A percentile compares a stretch with the other conserved stretches of the same genome.
Evolutionary conservation across 2,888 invertebrate genomes (phyloP).

Genomic region (Eupithecia centaureata): DNA sequence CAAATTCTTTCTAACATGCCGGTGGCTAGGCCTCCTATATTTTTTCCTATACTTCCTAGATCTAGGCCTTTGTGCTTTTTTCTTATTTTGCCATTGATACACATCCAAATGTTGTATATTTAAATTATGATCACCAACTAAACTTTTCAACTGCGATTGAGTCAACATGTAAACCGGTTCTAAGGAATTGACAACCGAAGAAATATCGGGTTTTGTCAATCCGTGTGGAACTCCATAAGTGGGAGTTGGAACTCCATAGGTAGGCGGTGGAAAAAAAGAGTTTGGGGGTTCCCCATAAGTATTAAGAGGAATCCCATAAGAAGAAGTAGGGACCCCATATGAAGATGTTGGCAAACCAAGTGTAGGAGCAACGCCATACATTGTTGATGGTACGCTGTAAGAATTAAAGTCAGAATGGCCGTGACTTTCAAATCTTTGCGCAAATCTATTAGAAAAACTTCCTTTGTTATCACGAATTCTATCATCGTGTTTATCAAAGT

Average conservation of each 20-base stretch:
- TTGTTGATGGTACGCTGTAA: slow-evolving; percentile 25
- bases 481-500: background rate
- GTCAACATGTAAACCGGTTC: slow-evolving; percentile 76
- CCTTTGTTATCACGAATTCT: slow-evolving; percentile 33
- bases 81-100: slow-evolving; percentile 51
- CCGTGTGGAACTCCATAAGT: slow-evolving; percentile 33
- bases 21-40: slow-evolving; percentile 48
- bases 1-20: slow-evolving; percentile 59
- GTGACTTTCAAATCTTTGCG: slow-evolving; percentile 25
- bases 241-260: slow-evolving; percentile 50
- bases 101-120: slow-evolving; percentile 74
- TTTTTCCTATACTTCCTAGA: slow-evolving; percentile 60
- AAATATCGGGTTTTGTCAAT: slow-evolving; percentile 26
- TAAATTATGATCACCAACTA: slow-evolving; percentile 68
- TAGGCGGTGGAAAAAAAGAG: slow-evolving; percentile 32
- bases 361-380: slow-evolving; percentile 23
- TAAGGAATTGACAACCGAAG: slow-evolving; percentile 43
- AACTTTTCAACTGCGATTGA: slow-evolving; percentile 66
- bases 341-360: slow-evolving; percentile 4
- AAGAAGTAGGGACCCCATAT: slow-evolving; percentile 14
- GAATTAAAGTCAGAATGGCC: slow-evolving; percentile 32
- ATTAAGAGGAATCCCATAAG: slow-evolving; percentile 32
- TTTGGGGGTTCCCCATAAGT: slow-evolving; percentile 51
- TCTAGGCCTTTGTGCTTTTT: slow-evolving; percentile 39
- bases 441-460: slow-evolving; percentile 38